A percentile compares a stretch with the other conserved stretches of the same genome.
Conservation (phyloP, 2,888 invertebrate genomes). For the Trichopoda pennipes region DNA sequence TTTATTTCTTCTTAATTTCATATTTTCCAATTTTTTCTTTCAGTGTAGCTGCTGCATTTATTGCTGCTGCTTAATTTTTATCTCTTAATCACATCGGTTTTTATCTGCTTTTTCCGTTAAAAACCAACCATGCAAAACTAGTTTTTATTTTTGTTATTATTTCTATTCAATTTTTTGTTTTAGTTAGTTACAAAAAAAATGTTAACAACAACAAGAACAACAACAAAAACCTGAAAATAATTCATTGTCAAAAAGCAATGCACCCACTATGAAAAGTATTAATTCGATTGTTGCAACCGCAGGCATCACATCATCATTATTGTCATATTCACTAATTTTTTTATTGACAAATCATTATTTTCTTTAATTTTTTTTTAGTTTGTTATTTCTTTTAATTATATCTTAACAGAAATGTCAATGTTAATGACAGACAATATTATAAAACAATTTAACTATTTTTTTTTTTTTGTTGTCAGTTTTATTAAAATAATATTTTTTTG, state of each 20-base stretch:
- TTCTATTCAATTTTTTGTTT: slow-evolving; percentile 7
- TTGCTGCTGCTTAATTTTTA: slow-evolving; percentile 42
- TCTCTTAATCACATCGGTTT: slow-evolving; percentile 33
- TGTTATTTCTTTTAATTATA: slow-evolving; percentile 45
- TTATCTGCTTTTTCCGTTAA: slow-evolving; percentile 27
- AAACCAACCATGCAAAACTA: slow-evolving; percentile 64
- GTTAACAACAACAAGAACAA: slow-evolving; percentile 7
- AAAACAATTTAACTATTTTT: slow-evolving; percentile 39
- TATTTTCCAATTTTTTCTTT: not conserved
- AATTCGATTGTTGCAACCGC: slow-evolving; percentile 16
- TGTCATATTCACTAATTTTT: slow-evolving; percentile 8
- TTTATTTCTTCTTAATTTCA: no score
- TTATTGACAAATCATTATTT: slow-evolving; percentile 44
- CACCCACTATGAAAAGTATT: slow-evolving; percentile 42
- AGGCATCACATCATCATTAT: slow-evolving; percentile 27
- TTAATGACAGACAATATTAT: slow-evolving; percentile 35
- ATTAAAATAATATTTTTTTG: not conserved
- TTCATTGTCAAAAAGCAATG: slow-evolving; percentile 60
- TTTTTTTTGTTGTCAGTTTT: slow-evolving; percentile 23
- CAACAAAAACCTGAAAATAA: slow-evolving; percentile 49
- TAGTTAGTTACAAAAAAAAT: not conserved
- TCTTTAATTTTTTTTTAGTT: slow-evolving; percentile 7
- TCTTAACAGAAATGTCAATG: slow-evolving; percentile 37
- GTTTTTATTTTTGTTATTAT: slow-evolving; percentile 36
- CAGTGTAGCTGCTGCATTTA: slow-evolving; percentile 40